Evolutionary conservation across 2,113 vertebrate genomes (phyloP), one percentile per base, ranked within the genome.

Genomic region (Tiliqua scincoides): DNA sequence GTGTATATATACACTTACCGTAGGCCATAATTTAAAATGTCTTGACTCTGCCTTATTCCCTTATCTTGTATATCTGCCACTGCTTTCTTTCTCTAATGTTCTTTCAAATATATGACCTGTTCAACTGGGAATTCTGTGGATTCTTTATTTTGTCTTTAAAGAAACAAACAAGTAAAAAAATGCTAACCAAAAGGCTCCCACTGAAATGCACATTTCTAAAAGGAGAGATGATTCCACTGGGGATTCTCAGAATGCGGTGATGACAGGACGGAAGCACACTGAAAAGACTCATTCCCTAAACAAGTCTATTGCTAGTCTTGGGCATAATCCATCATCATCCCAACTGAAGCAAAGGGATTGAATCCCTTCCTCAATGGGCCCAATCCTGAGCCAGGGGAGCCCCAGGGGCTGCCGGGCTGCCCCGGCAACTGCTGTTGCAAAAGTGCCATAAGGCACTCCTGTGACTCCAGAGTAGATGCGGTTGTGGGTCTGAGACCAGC

Each of bases 41-140:
- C 90, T 89, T 91, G 84, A 86, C 72, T 91, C 70, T 80, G 9
- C 52, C 87, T 17, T n/a, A 68, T 91, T 90, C 61, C 65, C 40
- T 37, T 84, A 83, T 52, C 71, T 79, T 88, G n/a, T 89, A 62
- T 85, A 82, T 85, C 48, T 91, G 70, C 83, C 75, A 71, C 43
- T 89, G 35, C 89, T 25, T 86, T 35, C 12, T 86, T 86, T 35
- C 12, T 86, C 85, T 86, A 87, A 68, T 63, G 35, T 3, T 74
- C 84, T 35, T 65, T 37, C 75, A 88, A 85, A 79, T 65, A 90
- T 91, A 81, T 76, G 85, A 82, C 1, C 43, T 85, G 3, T 77
- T 10, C 72, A 83, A 62, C 40, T 73, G 73, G 35, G 14, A 85
- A 43, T 79, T 89, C 83, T 82, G 27, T 77, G 85, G 75, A 5